Base-by-base conservation (phyloP, 2,888 invertebrate genomes). In the Bembecia ichneumoniformis region DNA sequence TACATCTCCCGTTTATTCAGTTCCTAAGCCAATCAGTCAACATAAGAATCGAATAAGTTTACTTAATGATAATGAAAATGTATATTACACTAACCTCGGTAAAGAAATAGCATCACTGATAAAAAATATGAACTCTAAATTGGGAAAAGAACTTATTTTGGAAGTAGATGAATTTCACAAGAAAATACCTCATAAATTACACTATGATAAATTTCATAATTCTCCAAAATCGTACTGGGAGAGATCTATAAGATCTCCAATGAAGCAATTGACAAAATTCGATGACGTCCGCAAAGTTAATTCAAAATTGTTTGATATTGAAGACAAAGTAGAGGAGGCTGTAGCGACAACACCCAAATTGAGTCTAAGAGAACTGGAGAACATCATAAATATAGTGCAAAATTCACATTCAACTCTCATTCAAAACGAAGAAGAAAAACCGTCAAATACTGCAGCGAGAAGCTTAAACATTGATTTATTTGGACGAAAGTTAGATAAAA, bases 31-130 rank as follows among this genome's bases (percentile, higher is more conserved):
- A 2, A 13, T 14, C 11, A n/a, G 40, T 40, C n/a, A 14, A 40
- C 14, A 13, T 40, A 40, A 13, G 9, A n/a, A 14, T 48, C 48
- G 53, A 51, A 47, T 35, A 36, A 43, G 15, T 44, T 17, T 44
- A 28, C 28, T 28, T 28, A 28, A 28, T 13, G 55, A 63, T 3
- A 48, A 60, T 3, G 77, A 77, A 46, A 77, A 81, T 48, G 48
- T 55, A 3, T 82, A 76, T 54, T 86, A 81, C 52, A 66, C 69
- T 47, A 77, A 77, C 20, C 62, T 86, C 44, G 86, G 86, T 5
- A 74, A 72, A 57, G 75, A 82, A 71, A 86, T 84, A 64, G 86
- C 86, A 40, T 60, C 74, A 9, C 62, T 84, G 55, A 78, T 86
- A 55, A 70, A 77, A 47, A 72, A 69, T 20, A 61, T 74, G 47